phyloP scores from a whole-genome alignment of 2,797 vertebrate species.

The Neopelma chrysocephalum region DNA sequence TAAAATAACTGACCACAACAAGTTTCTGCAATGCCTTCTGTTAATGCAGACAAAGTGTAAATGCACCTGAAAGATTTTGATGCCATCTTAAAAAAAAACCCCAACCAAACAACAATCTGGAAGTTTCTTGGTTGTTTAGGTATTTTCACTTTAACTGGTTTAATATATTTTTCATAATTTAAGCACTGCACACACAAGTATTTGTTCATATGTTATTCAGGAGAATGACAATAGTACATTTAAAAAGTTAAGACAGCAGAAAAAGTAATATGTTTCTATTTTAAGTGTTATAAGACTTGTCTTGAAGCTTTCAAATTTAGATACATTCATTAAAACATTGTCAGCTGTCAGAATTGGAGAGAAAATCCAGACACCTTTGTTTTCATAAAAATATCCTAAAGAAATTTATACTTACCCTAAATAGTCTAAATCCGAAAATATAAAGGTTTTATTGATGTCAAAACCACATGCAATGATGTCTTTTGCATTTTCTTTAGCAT shows the following conservation, averaged over 20 bases:
- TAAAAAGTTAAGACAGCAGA: not conserved
- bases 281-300: not conserved
- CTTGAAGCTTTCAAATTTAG: not conserved
- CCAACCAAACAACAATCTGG: not conserved
- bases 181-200: not conserved
- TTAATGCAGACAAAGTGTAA: not conserved
- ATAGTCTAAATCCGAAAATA: constrained; percentile 96
- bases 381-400: not conserved
- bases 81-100: not conserved
- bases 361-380: not conserved
- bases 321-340: not conserved
- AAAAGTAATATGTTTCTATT: not conserved
- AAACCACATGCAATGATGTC: constrained; percentile 98
- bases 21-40: not conserved
- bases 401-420: constrained; percentile 84
- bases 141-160: not conserved
- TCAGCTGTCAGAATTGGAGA: not conserved
- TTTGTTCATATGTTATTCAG: not conserved
- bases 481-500: constrained; percentile 89
- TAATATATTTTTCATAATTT: not conserved
- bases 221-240: not conserved
- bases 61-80: not conserved
- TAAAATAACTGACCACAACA: not conserved
- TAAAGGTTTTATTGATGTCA: constrained; percentile 95
- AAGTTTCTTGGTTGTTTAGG: not conserved